Evolutionary conservation across 2,113 vertebrate species (phyloP).

Genomic region (Quiscalus mexicanus): DNA sequence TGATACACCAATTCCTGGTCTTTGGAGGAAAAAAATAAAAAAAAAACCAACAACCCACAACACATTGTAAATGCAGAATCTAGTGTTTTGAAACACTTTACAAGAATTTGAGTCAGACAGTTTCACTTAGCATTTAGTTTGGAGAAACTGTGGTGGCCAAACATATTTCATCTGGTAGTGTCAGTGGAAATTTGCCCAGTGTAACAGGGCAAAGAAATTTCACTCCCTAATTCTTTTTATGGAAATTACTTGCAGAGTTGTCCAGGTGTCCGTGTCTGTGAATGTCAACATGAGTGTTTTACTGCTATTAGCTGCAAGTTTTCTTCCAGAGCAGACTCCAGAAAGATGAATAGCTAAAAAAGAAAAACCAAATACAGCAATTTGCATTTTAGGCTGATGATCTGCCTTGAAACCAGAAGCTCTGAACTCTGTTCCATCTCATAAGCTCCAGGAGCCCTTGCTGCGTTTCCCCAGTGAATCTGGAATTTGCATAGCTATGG

Average conservation of each 20-base stretch:
- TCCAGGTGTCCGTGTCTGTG: constrained; percentile 18
- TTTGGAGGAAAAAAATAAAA: background rate
- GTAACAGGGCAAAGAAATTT: constrained; percentile 15
- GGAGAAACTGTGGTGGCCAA: background rate
- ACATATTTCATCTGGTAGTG: constrained; percentile 4
- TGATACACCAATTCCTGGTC: background rate
- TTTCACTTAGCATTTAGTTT: background rate
- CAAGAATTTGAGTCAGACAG: background rate
- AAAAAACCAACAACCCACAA: background rate
- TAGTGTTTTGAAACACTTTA: background rate
- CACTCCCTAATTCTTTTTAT: constrained; percentile 46
- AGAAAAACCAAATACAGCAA: constrained; percentile 19
- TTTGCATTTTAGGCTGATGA: constrained; percentile 51
- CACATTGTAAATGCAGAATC: background rate
- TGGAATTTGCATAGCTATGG: constrained; percentile 62
- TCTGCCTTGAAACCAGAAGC: constrained; percentile 36
- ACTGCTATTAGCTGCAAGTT: constrained; percentile 13
- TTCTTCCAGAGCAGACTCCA: background rate
- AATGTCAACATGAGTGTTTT: constrained; percentile 44
- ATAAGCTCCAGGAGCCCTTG: constrained; percentile 33
- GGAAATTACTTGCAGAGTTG: constrained; percentile 19
- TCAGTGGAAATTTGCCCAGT: constrained; percentile 31
- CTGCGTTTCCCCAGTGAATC: background rate
- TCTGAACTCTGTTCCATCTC: constrained; percentile 47
- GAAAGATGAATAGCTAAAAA: constrained; percentile 29